phyloP scores from a whole-genome alignment of 2,888 invertebrate genomes.

The Andrena trimmerana region DNA sequence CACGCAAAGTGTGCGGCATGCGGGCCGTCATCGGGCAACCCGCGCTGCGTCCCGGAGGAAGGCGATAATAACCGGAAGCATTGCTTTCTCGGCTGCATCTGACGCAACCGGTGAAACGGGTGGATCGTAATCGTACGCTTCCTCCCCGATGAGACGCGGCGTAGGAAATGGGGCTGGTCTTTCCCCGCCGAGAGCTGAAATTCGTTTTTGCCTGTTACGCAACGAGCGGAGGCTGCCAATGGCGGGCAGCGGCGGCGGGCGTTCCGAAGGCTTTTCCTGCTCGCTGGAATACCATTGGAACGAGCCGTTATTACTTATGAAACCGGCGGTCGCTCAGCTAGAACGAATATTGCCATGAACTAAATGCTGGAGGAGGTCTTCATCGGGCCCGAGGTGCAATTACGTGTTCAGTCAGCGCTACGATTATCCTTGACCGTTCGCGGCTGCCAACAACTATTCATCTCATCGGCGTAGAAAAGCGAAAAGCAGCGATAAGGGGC shows the following conservation, averaged over 20 bases:
- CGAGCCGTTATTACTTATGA: neutral
- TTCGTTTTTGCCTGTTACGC: neutral
- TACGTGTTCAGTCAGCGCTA: neutral
- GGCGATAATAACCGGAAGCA: slow-evolving; percentile 55
- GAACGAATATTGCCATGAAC: slow-evolving; percentile 33
- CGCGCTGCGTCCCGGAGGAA: slow-evolving; percentile 27
- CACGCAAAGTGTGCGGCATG: too few species aligned
- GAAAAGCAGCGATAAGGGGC: slow-evolving; percentile 32
- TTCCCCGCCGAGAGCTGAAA: neutral
- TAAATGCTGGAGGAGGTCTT: slow-evolving; percentile 13
- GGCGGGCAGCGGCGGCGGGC: neutral
- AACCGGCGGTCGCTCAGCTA: slow-evolving; percentile 23
- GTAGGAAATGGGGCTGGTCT: neutral
- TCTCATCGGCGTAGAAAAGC: slow-evolving; percentile 3
- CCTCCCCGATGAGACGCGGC: neutral
- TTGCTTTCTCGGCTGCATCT: slow-evolving; percentile 29
- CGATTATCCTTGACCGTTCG: slow-evolving; percentile 45
- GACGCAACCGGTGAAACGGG: slow-evolving; percentile 37
- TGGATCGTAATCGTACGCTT: slow-evolving; percentile 33
- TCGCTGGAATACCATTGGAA: neutral
- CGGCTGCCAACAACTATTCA: slow-evolving; percentile 9
- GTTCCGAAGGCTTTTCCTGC: slow-evolving; percentile 14
- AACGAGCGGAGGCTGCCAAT: neutral
- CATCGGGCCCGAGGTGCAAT: neutral
- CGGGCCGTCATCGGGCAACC: too few species aligned